Conservation (phyloP, 2,113 vertebrate genomes). For the Cyanoramphus novaezelandiae region DNA sequence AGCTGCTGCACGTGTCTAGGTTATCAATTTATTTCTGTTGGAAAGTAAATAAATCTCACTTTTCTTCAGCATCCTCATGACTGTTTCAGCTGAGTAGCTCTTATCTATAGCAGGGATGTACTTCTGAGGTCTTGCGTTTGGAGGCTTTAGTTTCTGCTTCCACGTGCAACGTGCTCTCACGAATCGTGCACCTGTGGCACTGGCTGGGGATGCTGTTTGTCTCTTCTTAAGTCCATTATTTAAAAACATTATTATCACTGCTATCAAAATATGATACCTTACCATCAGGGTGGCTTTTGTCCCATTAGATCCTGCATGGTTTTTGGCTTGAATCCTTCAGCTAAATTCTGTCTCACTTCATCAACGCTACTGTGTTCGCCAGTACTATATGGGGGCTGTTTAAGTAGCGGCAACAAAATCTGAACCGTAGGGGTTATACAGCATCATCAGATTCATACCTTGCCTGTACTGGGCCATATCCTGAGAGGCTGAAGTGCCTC, state of each 20-base stretch:
- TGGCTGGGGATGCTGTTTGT: not conserved
- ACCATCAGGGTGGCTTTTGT: not conserved
- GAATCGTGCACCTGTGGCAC: not conserved
- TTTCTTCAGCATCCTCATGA: not conserved
- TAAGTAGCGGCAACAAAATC: not conserved
- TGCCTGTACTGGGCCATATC: not conserved
- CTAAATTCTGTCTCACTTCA: not conserved
- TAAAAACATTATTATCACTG: not conserved
- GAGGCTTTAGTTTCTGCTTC: not conserved
- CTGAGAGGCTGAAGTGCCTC: not conserved
- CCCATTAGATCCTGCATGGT: not conserved
- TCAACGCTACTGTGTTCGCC: not conserved
- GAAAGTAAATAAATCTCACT: constrained; percentile 35
- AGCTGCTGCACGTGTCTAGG: constrained; percentile 3
- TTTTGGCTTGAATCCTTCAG: not conserved
- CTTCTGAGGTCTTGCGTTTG: not conserved
- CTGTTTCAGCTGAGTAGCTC: not conserved
- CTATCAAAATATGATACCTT: not conserved
- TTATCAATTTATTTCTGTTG: constrained; percentile 24
- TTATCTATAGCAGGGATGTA: constrained; percentile 35
- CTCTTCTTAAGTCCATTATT: not conserved
- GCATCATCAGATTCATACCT: not conserved
- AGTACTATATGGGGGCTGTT: not conserved
- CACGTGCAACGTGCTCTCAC: not conserved
- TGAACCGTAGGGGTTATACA: not conserved